A percentile compares a stretch with the other conserved stretches of the same genome.
Evolutionary conservation across 1,140 invertebrate genomes (phyloP).

Genomic region (Heliconius nattereri): DNA sequence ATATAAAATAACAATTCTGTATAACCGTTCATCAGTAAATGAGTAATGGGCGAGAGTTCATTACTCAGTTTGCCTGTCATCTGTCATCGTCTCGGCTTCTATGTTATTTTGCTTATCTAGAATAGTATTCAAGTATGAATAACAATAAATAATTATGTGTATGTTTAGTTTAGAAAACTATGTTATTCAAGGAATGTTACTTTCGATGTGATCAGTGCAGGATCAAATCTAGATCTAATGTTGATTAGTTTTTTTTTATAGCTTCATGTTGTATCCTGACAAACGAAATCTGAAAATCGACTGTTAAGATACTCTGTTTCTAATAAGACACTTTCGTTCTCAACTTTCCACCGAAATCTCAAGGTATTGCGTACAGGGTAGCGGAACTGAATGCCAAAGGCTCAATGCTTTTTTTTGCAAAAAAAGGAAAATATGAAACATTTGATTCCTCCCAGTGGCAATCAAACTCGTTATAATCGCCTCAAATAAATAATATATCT

Average conservation of each 20-base stretch:
- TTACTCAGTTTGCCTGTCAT: conserved; percentile 69
- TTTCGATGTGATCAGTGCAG: not conserved
- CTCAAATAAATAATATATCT: not conserved
- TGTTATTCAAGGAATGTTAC: too few relatives aligned
- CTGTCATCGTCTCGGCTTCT: conserved; percentile 57
- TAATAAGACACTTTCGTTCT: too few relatives aligned
- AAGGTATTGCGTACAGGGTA: not conserved
- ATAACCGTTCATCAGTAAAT: conserved; percentile 42
- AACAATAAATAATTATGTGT: conserved; percentile 12
- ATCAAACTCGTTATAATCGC: too few relatives aligned
- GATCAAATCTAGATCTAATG: not conserved
- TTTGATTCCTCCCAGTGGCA: not conserved
- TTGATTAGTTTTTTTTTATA: not conserved
- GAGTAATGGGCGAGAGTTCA: conserved; percentile 65
- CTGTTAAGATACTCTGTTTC: not conserved
- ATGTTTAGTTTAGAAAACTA: not conserved
- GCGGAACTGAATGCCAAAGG: not conserved
- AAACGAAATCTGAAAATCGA: not conserved
- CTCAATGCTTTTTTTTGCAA: too few relatives aligned
- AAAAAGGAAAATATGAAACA: not conserved
- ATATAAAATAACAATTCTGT: conserved; percentile 7
- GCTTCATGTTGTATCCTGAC: not conserved
- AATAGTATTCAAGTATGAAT: conserved; percentile 44
- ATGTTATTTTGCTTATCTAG: conserved; percentile 44
- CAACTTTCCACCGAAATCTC: not conserved